These are phyloP conservation scores for Hyaena hyaena DNA, from an alignment of 2,113 vertebrate species.

Conservation along the genomic window DNA sequence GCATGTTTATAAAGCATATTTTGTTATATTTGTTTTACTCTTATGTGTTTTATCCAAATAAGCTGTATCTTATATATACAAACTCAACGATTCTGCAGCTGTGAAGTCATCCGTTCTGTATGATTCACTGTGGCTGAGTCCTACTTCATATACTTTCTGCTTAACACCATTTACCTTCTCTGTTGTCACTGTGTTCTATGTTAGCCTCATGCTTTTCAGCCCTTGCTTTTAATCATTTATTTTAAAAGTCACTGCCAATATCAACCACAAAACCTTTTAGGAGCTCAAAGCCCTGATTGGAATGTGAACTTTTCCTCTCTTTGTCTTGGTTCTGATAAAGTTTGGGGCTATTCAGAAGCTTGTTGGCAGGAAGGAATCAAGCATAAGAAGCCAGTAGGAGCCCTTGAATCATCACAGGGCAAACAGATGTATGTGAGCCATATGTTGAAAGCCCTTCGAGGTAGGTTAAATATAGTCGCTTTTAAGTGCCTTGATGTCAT, in stretches of 20 bases:
- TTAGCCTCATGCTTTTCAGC: not conserved
- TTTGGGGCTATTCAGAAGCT: conserved; percentile 27
- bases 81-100: not conserved
- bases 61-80: not conserved
- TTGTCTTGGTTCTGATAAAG: conserved; percentile 48
- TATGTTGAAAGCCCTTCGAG: conserved; percentile 59
- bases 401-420: not conserved
- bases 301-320: conserved; percentile 7
- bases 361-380: conserved; percentile 39
- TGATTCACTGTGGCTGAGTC: too few relatives aligned
- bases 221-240: conserved; percentile 17
- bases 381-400: conserved; percentile 2
- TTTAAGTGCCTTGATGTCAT: conserved; percentile 35
- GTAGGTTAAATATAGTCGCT: conserved; percentile 69
- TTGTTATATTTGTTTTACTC: not conserved
- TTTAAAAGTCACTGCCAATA: not conserved
- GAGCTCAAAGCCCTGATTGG: not conserved
- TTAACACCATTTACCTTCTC: not conserved
- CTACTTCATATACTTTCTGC: not conserved
- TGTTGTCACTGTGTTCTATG: not conserved
- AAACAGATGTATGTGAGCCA: conserved; percentile 31
- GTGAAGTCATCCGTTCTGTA: not conserved
- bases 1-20: not conserved
- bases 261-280: conserved; percentile 47
- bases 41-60: not conserved